These are phyloP conservation scores for Tanytarsus gracilentus DNA, from an alignment of 2,888 invertebrate species.

Conservation along the genomic window DNA sequence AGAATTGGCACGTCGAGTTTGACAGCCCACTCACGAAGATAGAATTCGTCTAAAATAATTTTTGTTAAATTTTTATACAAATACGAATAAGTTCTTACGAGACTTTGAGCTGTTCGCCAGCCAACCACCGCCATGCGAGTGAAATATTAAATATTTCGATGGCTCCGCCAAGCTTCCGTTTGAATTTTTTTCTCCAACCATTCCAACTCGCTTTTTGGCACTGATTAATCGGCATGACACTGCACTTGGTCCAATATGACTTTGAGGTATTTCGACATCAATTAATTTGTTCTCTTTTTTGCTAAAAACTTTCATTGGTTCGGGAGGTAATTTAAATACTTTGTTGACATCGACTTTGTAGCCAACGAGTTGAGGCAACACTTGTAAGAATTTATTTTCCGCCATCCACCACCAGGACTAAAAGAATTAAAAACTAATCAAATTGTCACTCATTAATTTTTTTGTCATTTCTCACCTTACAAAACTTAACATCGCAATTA, in stretches of 20 bases:
- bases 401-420: slow-evolving; percentile 61
- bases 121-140: slow-evolving; percentile 90
- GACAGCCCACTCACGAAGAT: slow-evolving; percentile 86
- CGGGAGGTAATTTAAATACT: slow-evolving; percentile 72
- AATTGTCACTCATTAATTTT: slow-evolving; percentile 46
- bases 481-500: slow-evolving; percentile 86
- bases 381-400: slow-evolving; percentile 67
- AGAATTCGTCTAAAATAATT: slow-evolving; percentile 58
- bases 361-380: slow-evolving; percentile 71
- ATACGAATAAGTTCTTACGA: slow-evolving; percentile 39
- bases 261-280: slow-evolving; percentile 71
- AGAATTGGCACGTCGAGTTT: slow-evolving; percentile 78
- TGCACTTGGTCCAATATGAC: slow-evolving; percentile 77
- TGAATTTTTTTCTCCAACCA: slow-evolving; percentile 46
- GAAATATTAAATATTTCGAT: slow-evolving; percentile 68
- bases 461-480: slow-evolving; percentile 50
- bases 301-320: slow-evolving; percentile 54
- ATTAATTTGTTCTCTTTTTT: slow-evolving; percentile 48
- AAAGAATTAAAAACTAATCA: slow-evolving; percentile 22
- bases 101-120: slow-evolving; percentile 94
- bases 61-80: background rate
- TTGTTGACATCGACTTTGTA: slow-evolving; percentile 77
- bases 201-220: slow-evolving; percentile 65
- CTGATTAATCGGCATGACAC: slow-evolving; percentile 79
- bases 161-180: slow-evolving; percentile 46